Evolutionary conservation across 2,888 invertebrate genomes (phyloP).

Genomic region (Nycteola revayana): DNA sequence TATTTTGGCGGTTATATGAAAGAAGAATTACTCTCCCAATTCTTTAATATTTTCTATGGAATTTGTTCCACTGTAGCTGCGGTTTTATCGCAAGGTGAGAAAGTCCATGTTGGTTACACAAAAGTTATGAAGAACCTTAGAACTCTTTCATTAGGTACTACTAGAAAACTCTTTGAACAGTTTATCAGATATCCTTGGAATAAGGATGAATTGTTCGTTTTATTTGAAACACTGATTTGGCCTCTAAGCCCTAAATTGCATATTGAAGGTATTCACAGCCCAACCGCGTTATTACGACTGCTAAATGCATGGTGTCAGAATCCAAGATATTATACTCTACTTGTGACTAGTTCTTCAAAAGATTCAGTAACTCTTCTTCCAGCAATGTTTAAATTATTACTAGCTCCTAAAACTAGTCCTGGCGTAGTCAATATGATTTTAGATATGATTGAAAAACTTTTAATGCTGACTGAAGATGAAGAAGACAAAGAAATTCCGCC

Average conservation of each 20-base stretch:
- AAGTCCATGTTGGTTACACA: conserved; percentile 84
- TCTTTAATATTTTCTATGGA: conserved; percentile 88
- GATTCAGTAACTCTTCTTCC: conserved; percentile 83
- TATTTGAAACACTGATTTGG: conserved; percentile 91
- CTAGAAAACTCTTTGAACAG: conserved; percentile 89
- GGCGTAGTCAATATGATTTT: conserved; percentile 86
- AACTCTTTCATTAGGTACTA: conserved; percentile 81
- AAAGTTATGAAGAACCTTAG: conserved; percentile 85
- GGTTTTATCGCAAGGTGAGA: conserved; percentile 79
- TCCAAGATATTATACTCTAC: conserved; percentile 87
- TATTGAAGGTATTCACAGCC: conserved; percentile 90
- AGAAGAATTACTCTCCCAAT: conserved; percentile 83
- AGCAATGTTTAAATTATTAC: conserved; percentile 86
- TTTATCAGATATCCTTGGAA: conserved; percentile 90
- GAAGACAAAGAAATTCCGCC: conserved; percentile 64
- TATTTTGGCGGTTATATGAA: conserved; percentile 91
- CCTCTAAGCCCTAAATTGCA: conserved; percentile 89
- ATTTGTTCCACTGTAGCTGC: conserved; percentile 85
- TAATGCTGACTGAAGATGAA: conserved; percentile 84
- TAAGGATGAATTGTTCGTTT: conserved; percentile 85
- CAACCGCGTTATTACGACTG: conserved; percentile 91
- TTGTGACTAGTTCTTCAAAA: conserved; percentile 82
- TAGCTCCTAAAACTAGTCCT: conserved; percentile 84
- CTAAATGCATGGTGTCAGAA: conserved; percentile 90
- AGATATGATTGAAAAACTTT: conserved; percentile 88